These are phyloP conservation scores for Ephydatia muelleri DNA, from an alignment of 37 sponge, comb jelly and placozoan genomes.

Conservation along the genomic window DNA sequence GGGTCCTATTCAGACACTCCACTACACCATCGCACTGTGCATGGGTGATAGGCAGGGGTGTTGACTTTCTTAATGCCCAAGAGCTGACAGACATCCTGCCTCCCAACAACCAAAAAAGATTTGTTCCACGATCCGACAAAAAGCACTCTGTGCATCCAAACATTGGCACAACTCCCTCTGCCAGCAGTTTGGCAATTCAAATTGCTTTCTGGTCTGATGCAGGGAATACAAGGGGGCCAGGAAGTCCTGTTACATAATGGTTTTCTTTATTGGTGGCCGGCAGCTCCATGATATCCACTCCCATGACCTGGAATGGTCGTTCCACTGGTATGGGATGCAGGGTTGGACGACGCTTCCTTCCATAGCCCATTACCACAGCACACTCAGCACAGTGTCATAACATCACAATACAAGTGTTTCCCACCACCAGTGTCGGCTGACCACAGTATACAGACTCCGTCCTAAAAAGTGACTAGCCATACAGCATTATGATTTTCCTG, in stretches of 20 bases:
- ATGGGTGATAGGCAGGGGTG: too few species aligned
- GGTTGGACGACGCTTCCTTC: slow-evolving; percentile 22
- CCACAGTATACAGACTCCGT: slow-evolving; percentile 15
- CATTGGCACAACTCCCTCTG: slow-evolving; percentile 45
- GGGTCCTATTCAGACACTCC: too few species aligned
- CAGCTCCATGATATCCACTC: slow-evolving; percentile 52
- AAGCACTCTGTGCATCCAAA: slow-evolving; percentile 49
- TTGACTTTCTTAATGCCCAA: too few species aligned
- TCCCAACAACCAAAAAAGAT: slow-evolving; percentile 35
- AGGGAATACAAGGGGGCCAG: slow-evolving; percentile 28
- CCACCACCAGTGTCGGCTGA: slow-evolving; percentile 62
- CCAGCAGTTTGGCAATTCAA: slow-evolving; percentile 21
- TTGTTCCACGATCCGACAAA: slow-evolving; percentile 52
- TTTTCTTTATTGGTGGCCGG: slow-evolving; percentile 32
- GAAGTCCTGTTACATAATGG: not conserved
- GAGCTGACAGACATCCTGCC: too few species aligned
- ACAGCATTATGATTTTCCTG: slow-evolving; percentile 39
- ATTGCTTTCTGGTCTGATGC: slow-evolving; percentile 44
- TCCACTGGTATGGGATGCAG: slow-evolving; percentile 40
- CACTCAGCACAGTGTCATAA: slow-evolving; percentile 45
- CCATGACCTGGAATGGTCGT: slow-evolving; percentile 44
- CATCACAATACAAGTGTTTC: slow-evolving; percentile 41
- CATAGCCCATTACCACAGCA: slow-evolving; percentile 37
- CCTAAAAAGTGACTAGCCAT: slow-evolving; percentile 57
- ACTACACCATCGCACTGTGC: too few species aligned